These are phyloP conservation scores for Penaeus vannamei DNA, from an alignment of 1,140 invertebrate genomes.

Conservation along the genomic window DNA sequence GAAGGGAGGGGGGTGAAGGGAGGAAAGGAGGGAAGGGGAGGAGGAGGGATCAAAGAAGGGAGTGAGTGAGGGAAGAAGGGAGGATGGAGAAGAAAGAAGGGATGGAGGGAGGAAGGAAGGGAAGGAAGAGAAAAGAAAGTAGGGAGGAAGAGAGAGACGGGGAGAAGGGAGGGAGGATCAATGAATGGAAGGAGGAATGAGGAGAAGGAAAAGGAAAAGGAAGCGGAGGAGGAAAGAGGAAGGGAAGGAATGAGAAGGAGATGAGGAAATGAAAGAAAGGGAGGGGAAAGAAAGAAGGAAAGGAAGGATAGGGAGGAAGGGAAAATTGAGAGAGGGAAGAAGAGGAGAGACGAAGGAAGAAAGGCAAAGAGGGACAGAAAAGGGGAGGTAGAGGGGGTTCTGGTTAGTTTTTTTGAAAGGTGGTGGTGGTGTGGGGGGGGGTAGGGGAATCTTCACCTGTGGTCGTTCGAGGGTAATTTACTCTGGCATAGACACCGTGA, in stretches of 20 bases:
- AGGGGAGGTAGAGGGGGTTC: too few species aligned
- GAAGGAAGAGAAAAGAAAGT: background rate
- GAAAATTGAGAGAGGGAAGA: background rate
- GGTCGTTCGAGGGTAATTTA: too few species aligned
- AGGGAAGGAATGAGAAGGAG: background rate
- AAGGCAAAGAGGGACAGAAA: too few species aligned
- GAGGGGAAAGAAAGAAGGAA: background rate
- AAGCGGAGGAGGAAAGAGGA: background rate
- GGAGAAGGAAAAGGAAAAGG: background rate
- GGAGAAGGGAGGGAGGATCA: background rate
- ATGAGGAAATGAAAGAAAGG: background rate
- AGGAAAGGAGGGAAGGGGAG: slow-evolving; percentile 3
- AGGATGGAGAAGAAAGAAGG: background rate
- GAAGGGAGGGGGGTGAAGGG: too few species aligned
- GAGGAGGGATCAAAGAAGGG: too few species aligned
- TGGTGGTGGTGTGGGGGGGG: too few species aligned
- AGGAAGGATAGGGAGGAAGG: background rate
- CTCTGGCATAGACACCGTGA: too few species aligned
- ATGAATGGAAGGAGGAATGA: background rate
- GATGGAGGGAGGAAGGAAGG: background rate
- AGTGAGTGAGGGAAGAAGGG: background rate
- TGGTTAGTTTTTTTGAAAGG: too few species aligned
- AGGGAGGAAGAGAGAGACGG: too few species aligned
- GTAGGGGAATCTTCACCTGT: too few species aligned
- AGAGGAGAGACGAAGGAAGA: too few species aligned